Percentiles rank a stretch among this genome's conserved stretches.
phyloP scores from a whole-genome alignment of 1,140 invertebrate genomes.

The Bactericera cockerelli region DNA sequence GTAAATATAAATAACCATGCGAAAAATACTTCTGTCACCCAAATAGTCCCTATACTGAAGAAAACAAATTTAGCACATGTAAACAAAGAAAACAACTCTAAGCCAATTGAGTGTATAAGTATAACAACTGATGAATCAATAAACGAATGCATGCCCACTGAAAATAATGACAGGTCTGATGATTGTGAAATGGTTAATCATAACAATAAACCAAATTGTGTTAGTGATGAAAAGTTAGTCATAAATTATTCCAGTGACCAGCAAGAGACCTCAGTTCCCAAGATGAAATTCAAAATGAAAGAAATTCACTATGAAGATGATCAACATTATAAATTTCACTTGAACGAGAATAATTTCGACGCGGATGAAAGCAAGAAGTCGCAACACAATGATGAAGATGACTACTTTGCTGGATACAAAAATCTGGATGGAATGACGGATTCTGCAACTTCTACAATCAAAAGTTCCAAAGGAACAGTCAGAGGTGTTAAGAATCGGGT shows the following conservation, averaged over 20 bases:
- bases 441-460: constrained; percentile 49
- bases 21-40: too few relatives aligned
- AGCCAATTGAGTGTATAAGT: too few relatives aligned
- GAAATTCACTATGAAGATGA: constrained; percentile 47
- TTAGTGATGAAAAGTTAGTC: constrained; percentile 21
- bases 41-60: too few relatives aligned
- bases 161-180: too few relatives aligned
- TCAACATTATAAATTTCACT: constrained; percentile 63
- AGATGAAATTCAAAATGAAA: constrained; percentile 18
- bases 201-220: too few relatives aligned
- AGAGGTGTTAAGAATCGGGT: constrained; percentile 87
- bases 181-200: too few relatives aligned
- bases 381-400: constrained; percentile 35
- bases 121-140: too few relatives aligned
- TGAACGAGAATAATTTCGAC: constrained; percentile 53
- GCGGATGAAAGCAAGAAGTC: constrained; percentile 23
- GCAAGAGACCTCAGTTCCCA: neutral
- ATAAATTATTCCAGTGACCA: neutral
- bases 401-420: constrained; percentile 64
- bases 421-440: constrained; percentile 53
- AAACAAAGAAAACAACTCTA: too few relatives aligned
- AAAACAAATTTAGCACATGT: too few relatives aligned
- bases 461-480: constrained; percentile 78
- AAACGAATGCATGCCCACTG: neutral
- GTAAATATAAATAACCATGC: too few relatives aligned